These are phyloP conservation scores for Rhynchophorus ferrugineus DNA, from an alignment of 1,140 invertebrate species.

Conservation along the genomic window DNA sequence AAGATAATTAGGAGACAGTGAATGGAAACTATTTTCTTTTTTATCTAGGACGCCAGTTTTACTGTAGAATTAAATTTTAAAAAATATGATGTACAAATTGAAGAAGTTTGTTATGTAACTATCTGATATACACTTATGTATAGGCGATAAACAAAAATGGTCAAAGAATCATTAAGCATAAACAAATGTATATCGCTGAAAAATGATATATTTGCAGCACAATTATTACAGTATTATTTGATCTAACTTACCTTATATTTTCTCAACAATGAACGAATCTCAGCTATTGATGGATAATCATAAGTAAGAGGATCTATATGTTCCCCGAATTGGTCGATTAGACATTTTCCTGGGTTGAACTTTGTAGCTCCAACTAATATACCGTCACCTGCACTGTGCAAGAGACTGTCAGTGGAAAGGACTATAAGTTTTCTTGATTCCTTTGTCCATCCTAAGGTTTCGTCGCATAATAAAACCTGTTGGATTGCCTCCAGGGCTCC, in stretches of 20 bases:
- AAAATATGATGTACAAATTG: no score
- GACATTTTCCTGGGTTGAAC: conserved; percentile 45
- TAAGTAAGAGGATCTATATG: conserved; percentile 47
- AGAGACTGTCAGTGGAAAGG: conserved; percentile 40
- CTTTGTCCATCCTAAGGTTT: conserved; percentile 39
- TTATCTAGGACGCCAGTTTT: no score
- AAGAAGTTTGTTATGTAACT: no score
- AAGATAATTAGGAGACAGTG: no score
- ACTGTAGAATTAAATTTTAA: no score
- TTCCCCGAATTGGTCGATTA: conserved; percentile 48
- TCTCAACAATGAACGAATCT: conserved; percentile 49
- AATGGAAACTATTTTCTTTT: no score
- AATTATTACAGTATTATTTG: no score
- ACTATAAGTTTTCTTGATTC: conserved; percentile 40
- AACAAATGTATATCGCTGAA: no score
- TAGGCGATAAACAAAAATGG: no score
- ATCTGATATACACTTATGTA: no score
- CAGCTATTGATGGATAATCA: conserved; percentile 56
- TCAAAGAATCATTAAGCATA: no score
- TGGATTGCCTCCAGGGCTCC: conserved; percentile 57
- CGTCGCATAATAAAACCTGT: conserved; percentile 44
- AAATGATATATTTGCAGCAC: no score
- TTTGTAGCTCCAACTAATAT: conserved; percentile 32
- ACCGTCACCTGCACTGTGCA: conserved; percentile 45
- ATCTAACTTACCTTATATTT: conserved; percentile 46